phyloP scores from a whole-genome alignment of 2,797 vertebrate species.

The Capromys pilorides region DNA sequence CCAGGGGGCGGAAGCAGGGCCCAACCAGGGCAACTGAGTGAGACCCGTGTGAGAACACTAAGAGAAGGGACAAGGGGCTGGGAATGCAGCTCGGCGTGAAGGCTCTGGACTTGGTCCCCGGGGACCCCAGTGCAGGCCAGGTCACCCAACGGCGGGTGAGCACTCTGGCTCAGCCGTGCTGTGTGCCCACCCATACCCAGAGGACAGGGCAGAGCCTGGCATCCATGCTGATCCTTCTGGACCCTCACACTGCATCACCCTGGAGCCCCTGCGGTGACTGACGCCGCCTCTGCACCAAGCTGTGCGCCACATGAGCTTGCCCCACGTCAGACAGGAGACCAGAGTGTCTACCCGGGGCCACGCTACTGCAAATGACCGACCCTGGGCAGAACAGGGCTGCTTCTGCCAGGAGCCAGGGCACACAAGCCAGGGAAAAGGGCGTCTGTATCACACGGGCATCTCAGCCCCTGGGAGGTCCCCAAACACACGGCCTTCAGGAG shows the following conservation, averaged over 20 bases:
- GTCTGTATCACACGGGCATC: not conserved
- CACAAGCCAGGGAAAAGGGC: not conserved
- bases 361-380: not conserved
- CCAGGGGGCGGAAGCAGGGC: not conserved
- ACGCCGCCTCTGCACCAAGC: not conserved
- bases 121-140: not conserved
- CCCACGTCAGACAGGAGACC: not conserved
- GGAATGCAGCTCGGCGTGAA: not conserved
- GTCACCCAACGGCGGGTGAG: not conserved
- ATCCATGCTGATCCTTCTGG: not conserved
- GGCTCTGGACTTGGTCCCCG: not conserved
- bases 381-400: not conserved
- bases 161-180: not conserved
- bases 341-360: not conserved
- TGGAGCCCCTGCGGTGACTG: not conserved
- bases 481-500: not conserved
- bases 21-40: not conserved
- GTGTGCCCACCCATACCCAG: not conserved
- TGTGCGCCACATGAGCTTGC: too few relatives aligned
- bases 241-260: rapidly evolving
- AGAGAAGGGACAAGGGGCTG: not conserved
- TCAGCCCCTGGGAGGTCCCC: not conserved
- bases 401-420: not conserved
- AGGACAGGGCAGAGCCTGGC: not conserved
- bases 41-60: not conserved